Evolutionary conservation across 1,140 invertebrate genomes (phyloP).

Genomic region (Calosoma granatense): DNA sequence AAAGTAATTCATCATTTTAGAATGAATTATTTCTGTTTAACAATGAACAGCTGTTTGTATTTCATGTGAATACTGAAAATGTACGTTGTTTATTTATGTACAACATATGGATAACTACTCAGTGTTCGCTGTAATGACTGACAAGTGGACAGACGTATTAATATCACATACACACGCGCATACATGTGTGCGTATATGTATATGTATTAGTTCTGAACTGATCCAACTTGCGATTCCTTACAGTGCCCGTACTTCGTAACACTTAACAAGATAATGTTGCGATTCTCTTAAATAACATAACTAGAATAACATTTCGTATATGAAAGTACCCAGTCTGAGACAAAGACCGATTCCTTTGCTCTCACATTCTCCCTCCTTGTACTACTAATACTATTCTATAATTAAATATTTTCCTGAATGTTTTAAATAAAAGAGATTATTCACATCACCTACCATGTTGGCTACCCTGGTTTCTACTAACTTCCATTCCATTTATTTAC

Average conservation of each 20-base stretch:
- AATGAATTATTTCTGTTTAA: constrained; percentile 5
- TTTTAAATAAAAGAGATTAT: constrained; percentile 1
- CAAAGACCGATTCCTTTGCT: neutral
- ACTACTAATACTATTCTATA: neutral
- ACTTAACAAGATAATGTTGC: neutral
- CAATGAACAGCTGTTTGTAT: neutral
- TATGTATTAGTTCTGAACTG: no score
- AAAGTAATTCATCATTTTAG: constrained; percentile 7
- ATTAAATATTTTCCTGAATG: neutral
- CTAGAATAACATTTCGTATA: neutral
- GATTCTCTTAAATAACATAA: neutral
- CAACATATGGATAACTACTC: neutral
- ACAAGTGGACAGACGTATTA: neutral
- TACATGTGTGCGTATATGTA: no score
- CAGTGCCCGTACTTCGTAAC: neutral
- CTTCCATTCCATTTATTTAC: no score
- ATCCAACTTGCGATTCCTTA: neutral
- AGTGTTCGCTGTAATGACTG: neutral
- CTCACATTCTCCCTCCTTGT: neutral
- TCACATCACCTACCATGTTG: no score
- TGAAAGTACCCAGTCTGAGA: neutral
- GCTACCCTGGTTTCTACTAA: no score
- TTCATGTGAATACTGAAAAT: neutral
- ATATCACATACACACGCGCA: no score
- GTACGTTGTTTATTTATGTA: neutral